Evolutionary conservation across 2,113 vertebrate genomes (phyloP), one percentile per base, ranked within the genome.

Genomic region (Megalops atlanticus): DNA sequence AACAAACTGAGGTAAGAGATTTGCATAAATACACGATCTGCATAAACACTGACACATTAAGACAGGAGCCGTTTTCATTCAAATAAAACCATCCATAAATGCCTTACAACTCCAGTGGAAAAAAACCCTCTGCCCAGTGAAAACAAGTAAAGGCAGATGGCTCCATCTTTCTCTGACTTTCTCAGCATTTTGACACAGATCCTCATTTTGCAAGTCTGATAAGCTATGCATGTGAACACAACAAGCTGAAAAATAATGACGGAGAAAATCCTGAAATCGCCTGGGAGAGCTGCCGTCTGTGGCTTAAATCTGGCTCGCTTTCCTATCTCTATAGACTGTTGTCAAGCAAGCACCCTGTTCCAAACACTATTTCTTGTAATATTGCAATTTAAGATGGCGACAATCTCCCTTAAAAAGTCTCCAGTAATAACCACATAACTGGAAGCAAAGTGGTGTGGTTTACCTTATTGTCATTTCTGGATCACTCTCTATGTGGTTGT

Each of bases 1-100:
- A 88, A 92, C 91, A 91, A 93, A 93, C 90, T 82, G 89, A 68
- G 73, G 87, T 78, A 85, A 76, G 2, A 12, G 83, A 93, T 92
- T 92, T 89, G 89, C 91, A 92, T 93, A 88, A 92, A 89, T 91
- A 91, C 85, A 90, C 86, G 87, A 92, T 91, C 91, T 90, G 89
- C 89, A 91, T 91, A 89, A 83, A 84, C 86, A 87, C 85, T 80
- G 86, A 90, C 87, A 88, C 80, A 81, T 86, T 89, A 84, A 80
- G 83, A 82, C 79, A 45, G 21, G 70, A 49, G 40, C 18, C 16
- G 35, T 43, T 73, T 47, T 71, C 45, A 71, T 80, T 69, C 38
- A 43, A 80, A 43, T 74, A 80, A 74, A 80, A 80, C 24, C 58
- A 45, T 80, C 47, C 36, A 45, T 80, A 74, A 80, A 80, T 80